Percentiles rank a stretch among this genome's conserved stretches.
Evolutionary conservation across 2,113 vertebrate species (phyloP).

Genomic region (Istiophorus platypterus): DNA sequence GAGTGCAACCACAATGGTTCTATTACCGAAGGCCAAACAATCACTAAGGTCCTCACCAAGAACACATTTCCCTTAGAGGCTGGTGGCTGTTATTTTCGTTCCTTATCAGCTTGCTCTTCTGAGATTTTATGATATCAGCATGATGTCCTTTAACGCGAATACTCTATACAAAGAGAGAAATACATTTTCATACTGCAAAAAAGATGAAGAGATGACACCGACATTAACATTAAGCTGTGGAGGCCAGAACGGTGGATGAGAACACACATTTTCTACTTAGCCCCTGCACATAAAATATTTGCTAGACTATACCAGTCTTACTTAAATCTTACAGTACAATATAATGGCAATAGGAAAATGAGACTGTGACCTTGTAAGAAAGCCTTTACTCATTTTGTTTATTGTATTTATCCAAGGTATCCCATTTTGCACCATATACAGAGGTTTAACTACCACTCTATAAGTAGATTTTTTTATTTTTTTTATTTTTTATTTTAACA

Average conservation of each 20-base stretch:
- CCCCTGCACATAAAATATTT: neutral
- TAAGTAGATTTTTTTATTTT: too few relatives aligned
- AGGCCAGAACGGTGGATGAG: neutral
- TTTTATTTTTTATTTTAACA: neutral
- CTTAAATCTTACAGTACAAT: neutral
- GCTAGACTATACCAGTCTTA: neutral
- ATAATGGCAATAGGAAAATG: neutral
- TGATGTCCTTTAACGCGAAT: neutral
- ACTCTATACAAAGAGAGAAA: neutral
- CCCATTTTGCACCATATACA: neutral
- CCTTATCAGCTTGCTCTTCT: neutral
- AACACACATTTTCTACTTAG: neutral
- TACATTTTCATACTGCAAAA: neutral
- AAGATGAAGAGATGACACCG: conserved; percentile 10
- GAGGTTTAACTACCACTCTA: neutral
- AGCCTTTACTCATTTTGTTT: neutral
- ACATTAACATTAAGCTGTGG: neutral
- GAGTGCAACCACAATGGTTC: conserved; percentile 4
- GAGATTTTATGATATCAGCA: neutral
- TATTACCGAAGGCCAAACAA: conserved; percentile 19
- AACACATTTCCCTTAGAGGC: neutral
- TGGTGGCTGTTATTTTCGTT: neutral
- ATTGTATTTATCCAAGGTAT: neutral
- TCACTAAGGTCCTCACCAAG: conserved; percentile 10
- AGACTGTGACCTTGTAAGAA: neutral